Evolutionary conservation across 2,888 invertebrate genomes (phyloP).

Genomic region (Ophion ellenae): DNA sequence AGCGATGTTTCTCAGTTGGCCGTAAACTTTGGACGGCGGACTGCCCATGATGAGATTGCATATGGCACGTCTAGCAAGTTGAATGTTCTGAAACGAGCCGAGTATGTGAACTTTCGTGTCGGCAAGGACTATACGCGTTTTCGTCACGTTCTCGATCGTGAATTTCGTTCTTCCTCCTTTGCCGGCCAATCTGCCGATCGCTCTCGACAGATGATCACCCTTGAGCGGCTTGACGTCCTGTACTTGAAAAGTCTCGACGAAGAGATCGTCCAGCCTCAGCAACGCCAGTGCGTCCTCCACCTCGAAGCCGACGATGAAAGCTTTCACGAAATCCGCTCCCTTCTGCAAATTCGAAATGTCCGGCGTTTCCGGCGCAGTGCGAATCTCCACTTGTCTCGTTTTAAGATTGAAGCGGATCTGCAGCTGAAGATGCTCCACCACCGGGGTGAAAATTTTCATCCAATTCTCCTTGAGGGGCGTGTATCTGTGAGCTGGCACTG

Average conservation of each 20-base stretch:
- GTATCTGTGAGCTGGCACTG: constrained; percentile 97
- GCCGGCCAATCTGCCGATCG: constrained; percentile 98
- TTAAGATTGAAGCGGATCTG: constrained; percentile 98
- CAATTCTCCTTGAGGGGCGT: constrained; percentile 98
- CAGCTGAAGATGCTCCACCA: constrained; percentile 97
- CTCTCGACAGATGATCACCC: constrained; percentile 97
- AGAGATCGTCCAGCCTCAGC: constrained; percentile 97
- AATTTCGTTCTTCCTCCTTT: constrained; percentile 98
- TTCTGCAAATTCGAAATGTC: constrained; percentile 97
- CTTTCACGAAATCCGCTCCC: constrained; percentile 98
- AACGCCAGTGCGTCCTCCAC: constrained; percentile 98
- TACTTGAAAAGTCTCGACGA: constrained; percentile 98
- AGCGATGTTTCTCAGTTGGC: constrained; percentile 94
- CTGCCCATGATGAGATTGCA: constrained; percentile 98
- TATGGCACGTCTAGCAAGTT: constrained; percentile 95
- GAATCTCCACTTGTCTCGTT: constrained; percentile 95
- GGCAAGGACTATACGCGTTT: constrained; percentile 98
- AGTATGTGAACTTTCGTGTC: constrained; percentile 98
- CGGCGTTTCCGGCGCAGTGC: constrained; percentile 88
- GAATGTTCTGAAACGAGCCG: constrained; percentile 98
- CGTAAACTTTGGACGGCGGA: constrained; percentile 99
- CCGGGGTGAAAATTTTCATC: constrained; percentile 97
- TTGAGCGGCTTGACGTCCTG: constrained; percentile 97
- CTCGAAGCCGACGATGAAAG: constrained; percentile 98
- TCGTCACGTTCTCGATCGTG: constrained; percentile 99